Evolutionary conservation across 2,113 vertebrate genomes (phyloP).

Genomic region (Lagenorhynchus albirostris): DNA sequence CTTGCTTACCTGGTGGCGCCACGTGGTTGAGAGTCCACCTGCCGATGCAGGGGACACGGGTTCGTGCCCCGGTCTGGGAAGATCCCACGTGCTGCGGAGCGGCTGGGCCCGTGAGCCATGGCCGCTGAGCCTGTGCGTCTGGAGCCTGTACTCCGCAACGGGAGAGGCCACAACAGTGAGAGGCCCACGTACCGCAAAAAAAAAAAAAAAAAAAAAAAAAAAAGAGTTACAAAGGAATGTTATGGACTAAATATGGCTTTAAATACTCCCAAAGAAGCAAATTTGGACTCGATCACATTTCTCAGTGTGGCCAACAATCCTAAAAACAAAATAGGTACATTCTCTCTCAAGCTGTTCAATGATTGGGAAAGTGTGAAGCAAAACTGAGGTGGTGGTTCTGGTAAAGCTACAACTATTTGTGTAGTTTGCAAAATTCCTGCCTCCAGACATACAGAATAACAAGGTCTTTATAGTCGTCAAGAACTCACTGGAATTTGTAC

Average conservation of each 20-base stretch:
- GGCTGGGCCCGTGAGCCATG: too few species aligned
- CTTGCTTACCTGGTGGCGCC: too few species aligned
- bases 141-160: too few species aligned
- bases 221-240: neutral
- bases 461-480: slow-evolving; percentile 3
- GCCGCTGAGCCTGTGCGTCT: too few species aligned
- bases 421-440: slow-evolving; percentile 50
- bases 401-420: slow-evolving; percentile 1
- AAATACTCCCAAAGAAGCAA: neutral
- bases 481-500: slow-evolving; percentile 25
- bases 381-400: neutral
- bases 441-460: slow-evolving; percentile 48
- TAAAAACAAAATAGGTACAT: neutral
- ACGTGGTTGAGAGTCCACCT: too few species aligned
- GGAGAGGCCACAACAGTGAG: too few species aligned
- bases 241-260: neutral
- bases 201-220: too few species aligned
- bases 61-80: too few species aligned
- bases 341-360: neutral
- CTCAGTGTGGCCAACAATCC: neutral
- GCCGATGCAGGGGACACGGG: too few species aligned
- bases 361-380: neutral
- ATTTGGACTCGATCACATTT: neutral
- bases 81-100: too few species aligned
- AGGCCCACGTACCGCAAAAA: too few species aligned